Conservation (phyloP, 2,888 invertebrate genomes). For the Pterobdella sp. region DNA sequence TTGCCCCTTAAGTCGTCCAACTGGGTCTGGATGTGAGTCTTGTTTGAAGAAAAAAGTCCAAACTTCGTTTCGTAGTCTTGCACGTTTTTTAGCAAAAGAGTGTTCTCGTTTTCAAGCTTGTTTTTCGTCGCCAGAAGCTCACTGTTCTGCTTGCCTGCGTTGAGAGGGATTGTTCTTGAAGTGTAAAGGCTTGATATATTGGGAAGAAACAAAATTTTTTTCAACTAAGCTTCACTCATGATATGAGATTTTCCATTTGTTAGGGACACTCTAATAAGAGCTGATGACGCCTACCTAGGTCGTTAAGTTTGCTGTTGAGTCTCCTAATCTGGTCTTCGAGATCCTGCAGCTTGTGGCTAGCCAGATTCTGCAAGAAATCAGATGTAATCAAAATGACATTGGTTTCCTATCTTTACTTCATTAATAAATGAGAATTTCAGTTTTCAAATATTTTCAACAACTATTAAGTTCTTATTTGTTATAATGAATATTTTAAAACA, state of each 20-base stretch:
- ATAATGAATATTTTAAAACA: too few relatives aligned
- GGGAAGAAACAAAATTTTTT: too few relatives aligned
- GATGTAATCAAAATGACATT: too few relatives aligned
- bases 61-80: constrained; percentile 89
- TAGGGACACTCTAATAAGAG: too few relatives aligned
- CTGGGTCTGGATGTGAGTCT: constrained; percentile 44
- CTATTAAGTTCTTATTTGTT: too few relatives aligned
- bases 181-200: neutral
- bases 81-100: constrained; percentile 61
- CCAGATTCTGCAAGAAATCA: constrained; percentile 11
- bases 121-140: constrained; percentile 60
- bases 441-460: too few relatives aligned
- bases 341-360: constrained; percentile 19
- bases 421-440: too few relatives aligned
- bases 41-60: constrained; percentile 90
- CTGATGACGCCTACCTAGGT: neutral
- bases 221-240: too few relatives aligned
- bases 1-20: constrained; percentile 48
- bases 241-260: too few relatives aligned
- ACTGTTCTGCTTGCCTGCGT: constrained; percentile 75
- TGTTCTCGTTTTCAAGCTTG: constrained; percentile 72
- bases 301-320: constrained; percentile 20
- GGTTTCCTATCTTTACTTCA: too few relatives aligned
- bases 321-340: constrained; percentile 21
- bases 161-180: constrained; percentile 48